A percentile compares a stretch with the other conserved stretches of the same genome.
These are phyloP conservation scores for Lucinisca nassula DNA, from an alignment of 2,888 invertebrate species.

Conservation along the genomic window DNA sequence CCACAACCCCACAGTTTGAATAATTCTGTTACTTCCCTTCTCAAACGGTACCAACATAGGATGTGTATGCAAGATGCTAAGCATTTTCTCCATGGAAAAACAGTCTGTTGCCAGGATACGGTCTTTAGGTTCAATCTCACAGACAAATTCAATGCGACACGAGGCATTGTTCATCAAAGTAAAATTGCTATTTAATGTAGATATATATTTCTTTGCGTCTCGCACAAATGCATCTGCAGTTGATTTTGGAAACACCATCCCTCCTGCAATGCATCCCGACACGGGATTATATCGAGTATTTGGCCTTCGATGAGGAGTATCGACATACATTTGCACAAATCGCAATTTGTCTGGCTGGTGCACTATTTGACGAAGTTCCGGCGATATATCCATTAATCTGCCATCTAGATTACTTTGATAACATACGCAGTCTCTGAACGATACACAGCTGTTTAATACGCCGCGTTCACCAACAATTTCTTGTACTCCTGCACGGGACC, in stretches of 20 bases:
- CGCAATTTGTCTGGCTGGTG: conserved; percentile 19
- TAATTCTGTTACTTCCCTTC: neutral
- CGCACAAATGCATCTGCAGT: conserved; percentile 30
- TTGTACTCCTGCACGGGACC: conserved; percentile 48
- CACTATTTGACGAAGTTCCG: conserved; percentile 18
- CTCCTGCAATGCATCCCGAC: conserved; percentile 41
- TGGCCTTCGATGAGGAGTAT: conserved; percentile 47
- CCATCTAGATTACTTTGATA: conserved; percentile 51
- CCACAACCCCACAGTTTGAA: conserved; percentile 12
- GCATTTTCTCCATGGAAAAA: neutral
- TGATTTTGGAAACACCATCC: conserved; percentile 12
- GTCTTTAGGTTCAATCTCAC: neutral
- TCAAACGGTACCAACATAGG: conserved; percentile 20
- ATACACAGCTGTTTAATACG: conserved; percentile 28
- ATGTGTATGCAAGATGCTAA: neutral
- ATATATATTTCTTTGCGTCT: conserved; percentile 32
- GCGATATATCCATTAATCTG: conserved; percentile 32
- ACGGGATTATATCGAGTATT: conserved; percentile 46
- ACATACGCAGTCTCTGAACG: conserved; percentile 39
- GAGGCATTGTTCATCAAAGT: neutral
- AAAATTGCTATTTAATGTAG: conserved; percentile 18
- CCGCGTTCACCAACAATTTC: conserved; percentile 30
- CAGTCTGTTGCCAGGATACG: conserved; percentile 2
- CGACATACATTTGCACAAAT: conserved; percentile 61
- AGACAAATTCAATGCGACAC: conserved; percentile 21